Conservation (phyloP, 37 sponge, comb jelly and placozoan genomes). For the Amphimedon queenslandica region DNA sequence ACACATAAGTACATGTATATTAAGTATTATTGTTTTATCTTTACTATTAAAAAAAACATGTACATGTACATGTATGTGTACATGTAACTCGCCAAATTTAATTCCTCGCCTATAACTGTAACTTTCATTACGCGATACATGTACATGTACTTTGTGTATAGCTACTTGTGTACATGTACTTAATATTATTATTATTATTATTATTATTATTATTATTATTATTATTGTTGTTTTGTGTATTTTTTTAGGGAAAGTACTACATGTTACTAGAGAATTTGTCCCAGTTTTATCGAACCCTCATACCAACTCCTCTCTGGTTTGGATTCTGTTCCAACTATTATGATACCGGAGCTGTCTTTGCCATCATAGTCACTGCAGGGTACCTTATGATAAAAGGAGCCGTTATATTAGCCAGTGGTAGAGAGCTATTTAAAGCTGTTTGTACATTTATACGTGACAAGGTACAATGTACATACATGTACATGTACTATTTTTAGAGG, state of each 20-base stretch:
- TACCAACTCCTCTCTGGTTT: slow-evolving; percentile 87
- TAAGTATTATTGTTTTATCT: no score
- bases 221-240: slow-evolving; percentile 11
- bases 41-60: no score
- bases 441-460: slow-evolving; percentile 39
- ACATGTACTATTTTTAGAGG: no score
- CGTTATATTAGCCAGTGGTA: slow-evolving; percentile 39
- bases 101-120: no score
- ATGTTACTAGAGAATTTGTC: slow-evolving; percentile 89
- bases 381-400: slow-evolving; percentile 88
- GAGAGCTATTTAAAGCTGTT: slow-evolving; percentile 45
- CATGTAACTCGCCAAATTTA: no score
- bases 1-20: no score
- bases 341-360: slow-evolving; percentile 65
- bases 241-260: slow-evolving; percentile 81
- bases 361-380: slow-evolving; percentile 68
- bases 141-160: no score
- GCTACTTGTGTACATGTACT: no score
- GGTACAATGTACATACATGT: slow-evolving; percentile 1
- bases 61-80: no score
- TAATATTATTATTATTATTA: no score
- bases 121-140: no score
- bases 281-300: slow-evolving; percentile 87
- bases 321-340: slow-evolving; percentile 77
- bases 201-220: no score